Base-by-base conservation (phyloP, 2,113 vertebrate genomes). In the Centropristis striata region DNA sequence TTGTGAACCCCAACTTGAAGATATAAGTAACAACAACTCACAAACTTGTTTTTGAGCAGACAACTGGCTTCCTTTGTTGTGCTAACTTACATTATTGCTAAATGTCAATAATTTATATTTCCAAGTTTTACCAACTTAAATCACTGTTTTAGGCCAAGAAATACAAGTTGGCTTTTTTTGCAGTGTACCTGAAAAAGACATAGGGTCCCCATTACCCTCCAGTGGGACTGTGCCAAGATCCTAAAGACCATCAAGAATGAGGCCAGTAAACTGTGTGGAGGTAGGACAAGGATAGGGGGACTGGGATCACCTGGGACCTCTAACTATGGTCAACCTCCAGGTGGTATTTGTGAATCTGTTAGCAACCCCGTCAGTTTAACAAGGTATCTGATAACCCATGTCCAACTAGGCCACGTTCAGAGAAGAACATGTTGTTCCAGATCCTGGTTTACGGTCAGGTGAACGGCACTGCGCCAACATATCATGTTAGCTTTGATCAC, bases 401-500 rank as follows among this genome's bases (percentile, higher is more conserved):
- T 42, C 64, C 25, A 68, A 15, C 57, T 13, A 20, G 49, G 39
- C 61, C 54, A 3, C 15, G 9, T 64, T 86, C 53, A 58, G 23
- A 49, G 71, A 72, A 23, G 49, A 81, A 74, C 77, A 54, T 2
- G 11, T n/a, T 60, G 60, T 72, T 86, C 64, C 68, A 60, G 0
- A 68, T 46, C 32, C 47, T 32, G 21, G 14, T 68, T 65, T 69
- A 27, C 67, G 37, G 46, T 41, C 25, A n/a, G 28, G 37, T 58
- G 27, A 42, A 50, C 2, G 41, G 50, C 70, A 49, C 16, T 0
- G 60, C 0, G n/a, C 49, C 77, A 71, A 36, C 61, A 36, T 49
- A 58, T 74, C 54, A 72, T 28, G 8, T 80, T 23, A 78, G 47
- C 71, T 78, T n/a, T 64, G 27, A 79, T 84, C 49, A 46, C 50